Evolutionary conservation across 30 jellyfish, hydroid and myxozoan species (phyloP).

Genomic region (Nemopilema nomurai): DNA sequence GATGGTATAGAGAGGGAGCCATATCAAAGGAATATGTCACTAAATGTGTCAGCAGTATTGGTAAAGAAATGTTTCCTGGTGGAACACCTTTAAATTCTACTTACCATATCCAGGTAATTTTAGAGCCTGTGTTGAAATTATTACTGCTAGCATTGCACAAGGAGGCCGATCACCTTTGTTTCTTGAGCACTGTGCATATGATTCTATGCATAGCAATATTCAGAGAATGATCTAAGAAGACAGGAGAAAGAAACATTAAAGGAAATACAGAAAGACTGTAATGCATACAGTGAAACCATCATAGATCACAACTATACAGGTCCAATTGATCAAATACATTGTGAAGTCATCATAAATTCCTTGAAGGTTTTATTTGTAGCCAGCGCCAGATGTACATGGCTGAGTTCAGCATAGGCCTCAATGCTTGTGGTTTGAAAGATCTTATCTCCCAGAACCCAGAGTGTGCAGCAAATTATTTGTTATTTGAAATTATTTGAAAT

Average conservation of each 20-base stretch:
- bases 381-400: conserved; percentile 38
- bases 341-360: conserved; percentile 42
- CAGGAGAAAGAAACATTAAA: conserved; percentile 19
- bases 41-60: too few species aligned
- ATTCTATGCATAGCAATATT: conserved; percentile 29
- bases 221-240: conserved; percentile 7
- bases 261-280: conserved; percentile 51
- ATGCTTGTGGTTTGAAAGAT: conserved; percentile 43
- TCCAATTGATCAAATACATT: conserved; percentile 37
- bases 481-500: conserved; percentile 18
- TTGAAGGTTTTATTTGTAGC: conserved; percentile 42
- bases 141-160: conserved; percentile 44
- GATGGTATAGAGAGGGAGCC: too few species aligned
- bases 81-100: too few species aligned
- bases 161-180: conserved; percentile 64
- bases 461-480: conserved; percentile 43
- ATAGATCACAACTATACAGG: conserved; percentile 58
- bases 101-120: conserved; percentile 60
- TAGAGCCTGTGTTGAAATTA: conserved; percentile 48
- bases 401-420: conserved; percentile 42
- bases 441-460: conserved; percentile 35
- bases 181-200: conserved; percentile 38
- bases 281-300: conserved; percentile 49
- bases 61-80: too few species aligned
- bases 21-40: too few species aligned